Base-by-base conservation (phyloP, 2,113 vertebrate genomes). In the Percina caprodes region DNA sequence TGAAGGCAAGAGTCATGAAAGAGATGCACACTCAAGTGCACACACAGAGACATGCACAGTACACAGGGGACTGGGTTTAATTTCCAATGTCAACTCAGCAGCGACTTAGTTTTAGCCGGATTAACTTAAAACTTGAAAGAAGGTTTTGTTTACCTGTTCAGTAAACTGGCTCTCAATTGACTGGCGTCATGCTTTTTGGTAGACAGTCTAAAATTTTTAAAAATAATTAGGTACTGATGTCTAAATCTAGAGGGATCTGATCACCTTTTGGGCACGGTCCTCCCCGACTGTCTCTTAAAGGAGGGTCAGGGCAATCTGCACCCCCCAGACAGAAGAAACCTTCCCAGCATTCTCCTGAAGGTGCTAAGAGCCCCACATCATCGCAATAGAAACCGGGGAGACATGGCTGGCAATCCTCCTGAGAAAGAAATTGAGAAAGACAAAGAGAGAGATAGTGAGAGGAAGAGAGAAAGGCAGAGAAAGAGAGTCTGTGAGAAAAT, bases 271-370 rank as follows among this genome's bases (percentile, higher is more conserved):
- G 96, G 78, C 97, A 97, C 0, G 91, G 95, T 46, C 96, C 96
- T 65, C 96, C 94, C 9, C 72, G 92, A 26, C 73, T 46, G 69
- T 95, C 94, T 58, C 42, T 84, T 26, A 92, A 67, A 73, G 86
- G 86, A 85, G 91, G 86, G 26, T 95, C 93, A 86, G 96, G 93
- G 68, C 95, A 56, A 74, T 91, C 14, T 3, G 94, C 88, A 71
- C 96, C 95, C 6, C 51, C 85, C 11, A 78, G 87, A 72, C 98
- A 99, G 88, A 96, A 97, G 89, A 96, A 99, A 19, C 97, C 97
- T 78, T 94, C 77, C 79, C 90, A 90, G 90, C 98, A 98, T 91
- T 92, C 58, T 3, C 97, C 97, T 19, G 92, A 90, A 23, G 97
- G 97, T 19, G 87, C 79, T 0, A 89, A 51, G 0, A 98, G 96